These are phyloP conservation scores for Shinisaurus crocodilurus DNA, from an alignment of 2,113 vertebrate genomes.

Conservation along the genomic window DNA sequence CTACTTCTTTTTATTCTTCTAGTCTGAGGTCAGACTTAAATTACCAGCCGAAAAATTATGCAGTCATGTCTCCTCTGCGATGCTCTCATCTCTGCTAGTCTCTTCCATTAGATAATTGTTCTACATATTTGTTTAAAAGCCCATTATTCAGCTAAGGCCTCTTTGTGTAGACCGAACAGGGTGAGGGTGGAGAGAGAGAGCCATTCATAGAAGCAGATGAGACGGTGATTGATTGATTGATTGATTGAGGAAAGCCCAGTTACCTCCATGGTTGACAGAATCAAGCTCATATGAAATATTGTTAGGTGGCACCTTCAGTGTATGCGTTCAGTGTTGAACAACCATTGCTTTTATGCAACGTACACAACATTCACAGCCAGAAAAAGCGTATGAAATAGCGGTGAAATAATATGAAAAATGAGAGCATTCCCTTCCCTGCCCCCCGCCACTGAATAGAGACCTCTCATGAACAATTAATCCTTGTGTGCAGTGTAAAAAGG, in stretches of 20 bases:
- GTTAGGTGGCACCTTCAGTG: not conserved
- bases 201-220: not conserved
- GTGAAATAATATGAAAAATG: not conserved
- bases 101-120: constrained; percentile 1
- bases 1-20: not conserved
- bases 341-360: constrained; percentile 5
- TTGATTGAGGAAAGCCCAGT: constrained; percentile 10
- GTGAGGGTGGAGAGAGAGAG: not conserved
- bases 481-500: not conserved
- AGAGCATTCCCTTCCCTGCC: not conserved
- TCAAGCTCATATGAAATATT: constrained; percentile 13
- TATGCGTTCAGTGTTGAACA: not conserved
- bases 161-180: not conserved
- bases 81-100: not conserved
- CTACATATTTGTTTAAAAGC: constrained; percentile 18
- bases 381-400: constrained; percentile 1
- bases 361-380: not conserved
- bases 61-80: not conserved
- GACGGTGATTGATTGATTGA: constrained; percentile 20
- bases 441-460: not conserved
- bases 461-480: constrained; percentile 2
- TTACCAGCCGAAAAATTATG: not conserved
- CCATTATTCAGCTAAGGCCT: not conserved
- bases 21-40: constrained; percentile 14
- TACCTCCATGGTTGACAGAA: not conserved